These are phyloP conservation scores for Drosophila watanabei DNA, from an alignment of 1,140 invertebrate species.

Conservation along the genomic window DNA sequence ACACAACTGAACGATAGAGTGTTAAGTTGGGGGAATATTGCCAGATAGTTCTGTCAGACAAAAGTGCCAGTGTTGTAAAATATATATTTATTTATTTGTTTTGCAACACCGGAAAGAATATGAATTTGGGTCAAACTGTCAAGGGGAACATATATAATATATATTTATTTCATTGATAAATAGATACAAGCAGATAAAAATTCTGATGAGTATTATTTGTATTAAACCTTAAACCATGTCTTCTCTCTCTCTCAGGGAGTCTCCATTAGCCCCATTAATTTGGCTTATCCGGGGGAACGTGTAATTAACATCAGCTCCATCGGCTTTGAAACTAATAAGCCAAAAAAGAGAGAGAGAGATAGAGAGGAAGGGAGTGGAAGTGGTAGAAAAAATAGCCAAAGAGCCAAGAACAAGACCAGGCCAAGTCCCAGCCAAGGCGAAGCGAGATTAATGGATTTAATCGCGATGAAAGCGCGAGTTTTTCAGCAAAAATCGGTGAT, in stretches of 20 bases:
- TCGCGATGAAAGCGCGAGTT: constrained; percentile 63
- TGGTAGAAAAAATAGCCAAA: not conserved
- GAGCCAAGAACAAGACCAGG: constrained; percentile 39
- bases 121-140: constrained; percentile 27
- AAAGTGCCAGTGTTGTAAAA: constrained; percentile 49
- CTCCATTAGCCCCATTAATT: constrained; percentile 34
- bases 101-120: not conserved
- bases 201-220: not conserved
- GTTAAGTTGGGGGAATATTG: not conserved
- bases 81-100: constrained; percentile 50
- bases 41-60: not conserved
- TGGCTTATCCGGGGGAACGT: constrained; percentile 27
- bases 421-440: not conserved
- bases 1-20: not conserved
- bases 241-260: not conserved
- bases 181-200: not conserved
- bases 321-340: constrained; percentile 19
- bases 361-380: not conserved
- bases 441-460: constrained; percentile 64
- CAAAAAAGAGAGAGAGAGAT: not conserved
- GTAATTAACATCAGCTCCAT: constrained; percentile 47
- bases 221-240: not conserved
- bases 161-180: not conserved
- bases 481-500: constrained; percentile 49
- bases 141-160: constrained; percentile 7